Percentiles rank a stretch among this genome's conserved stretches.
These are phyloP conservation scores for Sarcophilus harrisii DNA, from an alignment of 2,797 vertebrate genomes.

Conservation along the genomic window DNA sequence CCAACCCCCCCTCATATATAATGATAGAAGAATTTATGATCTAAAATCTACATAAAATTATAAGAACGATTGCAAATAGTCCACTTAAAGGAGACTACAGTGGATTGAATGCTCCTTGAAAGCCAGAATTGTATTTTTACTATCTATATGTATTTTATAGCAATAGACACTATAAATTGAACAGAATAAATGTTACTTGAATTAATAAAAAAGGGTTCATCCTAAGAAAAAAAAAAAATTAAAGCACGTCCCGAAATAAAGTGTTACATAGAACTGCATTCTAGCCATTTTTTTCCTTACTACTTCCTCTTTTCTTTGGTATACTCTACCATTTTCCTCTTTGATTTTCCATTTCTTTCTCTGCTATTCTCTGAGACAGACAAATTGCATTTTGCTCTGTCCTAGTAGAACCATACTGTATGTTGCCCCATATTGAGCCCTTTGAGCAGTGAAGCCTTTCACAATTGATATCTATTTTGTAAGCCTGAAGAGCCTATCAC, in stretches of 20 bases:
- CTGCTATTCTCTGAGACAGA: conserved; percentile 19
- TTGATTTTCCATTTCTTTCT: neutral
- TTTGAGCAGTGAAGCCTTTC: conserved; percentile 58
- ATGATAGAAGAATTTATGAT: neutral
- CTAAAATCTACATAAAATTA: neutral
- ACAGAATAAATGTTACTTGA: neutral
- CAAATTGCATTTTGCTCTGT: conserved; percentile 66
- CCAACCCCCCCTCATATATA: neutral
- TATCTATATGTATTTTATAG: neutral
- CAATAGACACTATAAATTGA: neutral
- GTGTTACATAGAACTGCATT: neutral
- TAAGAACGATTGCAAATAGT: neutral
- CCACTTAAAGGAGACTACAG: neutral
- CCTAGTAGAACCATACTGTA: conserved; percentile 56
- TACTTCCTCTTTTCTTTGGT: neutral
- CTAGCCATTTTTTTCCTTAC: neutral
- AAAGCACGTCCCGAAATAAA: neutral
- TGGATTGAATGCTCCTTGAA: neutral
- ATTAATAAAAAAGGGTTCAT: neutral
- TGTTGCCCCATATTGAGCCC: conserved; percentile 65
- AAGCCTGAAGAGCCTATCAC: conserved; percentile 58
- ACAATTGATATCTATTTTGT: conserved; percentile 49
- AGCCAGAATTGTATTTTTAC: neutral
- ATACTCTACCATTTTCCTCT: neutral
- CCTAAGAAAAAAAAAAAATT: neutral